Evolutionary conservation across 2,888 invertebrate genomes (phyloP).

Genomic region (Danaus chrysippus): DNA sequence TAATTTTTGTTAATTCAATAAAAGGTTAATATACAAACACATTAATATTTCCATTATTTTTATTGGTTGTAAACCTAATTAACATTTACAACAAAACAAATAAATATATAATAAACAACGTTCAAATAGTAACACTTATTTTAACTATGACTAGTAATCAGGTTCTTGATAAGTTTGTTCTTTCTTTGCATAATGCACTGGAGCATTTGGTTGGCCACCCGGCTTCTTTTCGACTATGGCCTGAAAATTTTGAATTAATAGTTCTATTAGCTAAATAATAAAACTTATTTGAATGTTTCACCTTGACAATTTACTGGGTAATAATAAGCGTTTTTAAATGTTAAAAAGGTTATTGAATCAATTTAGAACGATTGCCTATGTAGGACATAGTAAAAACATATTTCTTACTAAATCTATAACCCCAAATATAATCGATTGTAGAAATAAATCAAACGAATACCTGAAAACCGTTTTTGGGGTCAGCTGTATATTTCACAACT

Average conservation of each 20-base stretch:
- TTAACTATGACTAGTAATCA: slow-evolving; percentile 56
- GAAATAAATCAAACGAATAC: slow-evolving; percentile 46
- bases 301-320: no score
- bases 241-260: slow-evolving; percentile 42
- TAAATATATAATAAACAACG: slow-evolving; percentile 51
- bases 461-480: slow-evolving; percentile 86
- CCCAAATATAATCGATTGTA: neutral
- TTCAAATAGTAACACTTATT: slow-evolving; percentile 23
- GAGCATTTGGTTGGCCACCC: slow-evolving; percentile 47
- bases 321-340: no score
- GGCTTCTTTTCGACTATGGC: slow-evolving; percentile 69
- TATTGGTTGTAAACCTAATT: slow-evolving; percentile 9
- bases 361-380: no score
- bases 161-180: slow-evolving; percentile 59
- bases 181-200: slow-evolving; percentile 56
- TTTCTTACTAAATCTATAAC: neutral
- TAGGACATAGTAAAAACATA: no score
- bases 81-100: slow-evolving; percentile 35
- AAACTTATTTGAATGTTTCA: neutral
- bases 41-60: neutral
- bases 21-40: neutral
- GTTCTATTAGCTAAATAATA: neutral
- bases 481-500: slow-evolving; percentile 86
- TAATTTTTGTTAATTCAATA: neutral
- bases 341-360: no score